Conservation (phyloP, 1,140 invertebrate species). For the Drosophila repletoides region DNA sequence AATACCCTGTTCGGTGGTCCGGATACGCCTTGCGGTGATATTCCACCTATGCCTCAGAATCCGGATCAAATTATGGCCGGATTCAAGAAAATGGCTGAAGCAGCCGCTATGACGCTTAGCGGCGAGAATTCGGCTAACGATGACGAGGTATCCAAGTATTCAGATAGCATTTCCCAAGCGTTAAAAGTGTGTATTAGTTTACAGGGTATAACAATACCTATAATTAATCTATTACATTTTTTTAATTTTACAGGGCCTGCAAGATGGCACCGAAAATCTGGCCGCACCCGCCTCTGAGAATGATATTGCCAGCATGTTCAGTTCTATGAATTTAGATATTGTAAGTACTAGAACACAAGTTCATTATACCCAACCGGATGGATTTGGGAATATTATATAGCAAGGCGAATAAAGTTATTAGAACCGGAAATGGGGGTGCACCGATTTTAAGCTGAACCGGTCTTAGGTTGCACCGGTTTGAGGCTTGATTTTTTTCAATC, state of each 20-base stretch:
- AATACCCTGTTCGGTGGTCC: constrained; percentile 75
- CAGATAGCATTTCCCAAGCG: constrained; percentile 81
- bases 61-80: constrained; percentile 77
- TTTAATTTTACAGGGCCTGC: constrained; percentile 68
- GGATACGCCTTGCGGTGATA: constrained; percentile 67
- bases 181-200: constrained; percentile 43
- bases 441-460: too few species aligned
- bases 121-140: constrained; percentile 69
- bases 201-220: background rate
- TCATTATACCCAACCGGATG: too few species aligned
- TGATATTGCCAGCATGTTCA: constrained; percentile 83
- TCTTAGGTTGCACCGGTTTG: too few species aligned
- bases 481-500: too few species aligned
- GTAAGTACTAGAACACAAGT: too few species aligned
- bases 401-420: too few species aligned
- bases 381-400: too few species aligned
- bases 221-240: background rate
- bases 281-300: constrained; percentile 82
- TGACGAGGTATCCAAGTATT: constrained; percentile 79
- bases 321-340: constrained; percentile 69
- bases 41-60: constrained; percentile 69
- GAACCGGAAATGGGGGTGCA: too few species aligned
- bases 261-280: constrained; percentile 83
- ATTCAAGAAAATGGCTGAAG: constrained; percentile 81
- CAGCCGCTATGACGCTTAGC: constrained; percentile 72